Evolutionary conservation across 2,113 vertebrate genomes (phyloP).

Genomic region (Myodes glareolus): DNA sequence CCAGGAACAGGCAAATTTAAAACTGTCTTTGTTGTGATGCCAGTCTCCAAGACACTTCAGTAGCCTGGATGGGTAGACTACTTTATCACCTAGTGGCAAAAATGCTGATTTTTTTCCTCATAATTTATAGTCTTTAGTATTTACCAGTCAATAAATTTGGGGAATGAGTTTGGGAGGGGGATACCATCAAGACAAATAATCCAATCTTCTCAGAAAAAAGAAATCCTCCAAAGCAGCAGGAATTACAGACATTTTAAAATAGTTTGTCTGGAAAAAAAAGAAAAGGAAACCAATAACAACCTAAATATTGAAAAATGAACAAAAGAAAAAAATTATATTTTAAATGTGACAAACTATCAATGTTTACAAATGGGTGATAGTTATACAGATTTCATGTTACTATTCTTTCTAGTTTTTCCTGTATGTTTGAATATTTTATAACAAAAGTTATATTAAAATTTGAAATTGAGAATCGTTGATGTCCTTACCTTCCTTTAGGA

Average conservation of each 20-base stretch:
- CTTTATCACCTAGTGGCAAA: not conserved
- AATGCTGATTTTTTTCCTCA: not conserved
- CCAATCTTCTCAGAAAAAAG: conserved; percentile 21
- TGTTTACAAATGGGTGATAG: not conserved
- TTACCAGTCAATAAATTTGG: conserved; percentile 33
- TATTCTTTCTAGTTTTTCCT: not conserved
- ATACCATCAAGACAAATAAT: not conserved
- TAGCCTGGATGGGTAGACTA: not conserved
- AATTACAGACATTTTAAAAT: conserved; percentile 1
- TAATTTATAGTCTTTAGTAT: not conserved
- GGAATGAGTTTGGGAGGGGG: not conserved
- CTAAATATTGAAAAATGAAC: conserved; percentile 27
- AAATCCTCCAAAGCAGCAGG: not conserved
- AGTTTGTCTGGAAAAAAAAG: not conserved
- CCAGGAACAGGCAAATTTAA: not conserved
- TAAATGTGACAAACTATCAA: conserved; percentile 29
- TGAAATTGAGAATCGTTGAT: not conserved
- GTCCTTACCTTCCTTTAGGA: not conserved
- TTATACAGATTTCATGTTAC: not conserved
- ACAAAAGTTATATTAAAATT: conserved; percentile 13
- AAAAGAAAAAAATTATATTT: conserved; percentile 2
- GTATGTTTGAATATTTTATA: conserved; percentile 7
- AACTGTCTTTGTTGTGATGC: not conserved
- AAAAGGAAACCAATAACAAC: not conserved
- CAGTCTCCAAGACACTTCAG: conserved; percentile 21